Conservation (phyloP, 2,113 vertebrate genomes). For the Ictalurus punctatus region DNA sequence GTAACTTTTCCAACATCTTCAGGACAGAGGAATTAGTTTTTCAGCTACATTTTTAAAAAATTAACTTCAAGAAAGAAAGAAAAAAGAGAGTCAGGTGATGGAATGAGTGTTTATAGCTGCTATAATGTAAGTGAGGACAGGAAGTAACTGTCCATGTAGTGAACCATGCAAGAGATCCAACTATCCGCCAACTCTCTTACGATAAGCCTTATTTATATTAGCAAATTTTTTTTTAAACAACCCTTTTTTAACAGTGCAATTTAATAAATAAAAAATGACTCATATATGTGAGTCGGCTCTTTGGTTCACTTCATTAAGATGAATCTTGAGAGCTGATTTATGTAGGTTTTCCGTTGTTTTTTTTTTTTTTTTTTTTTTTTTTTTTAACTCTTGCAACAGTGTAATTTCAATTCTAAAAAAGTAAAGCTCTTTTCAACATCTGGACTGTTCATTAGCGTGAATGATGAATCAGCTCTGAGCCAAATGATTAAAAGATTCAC, state of each 20-base stretch:
- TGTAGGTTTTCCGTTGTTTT: not conserved
- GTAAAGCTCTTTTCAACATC: not conserved
- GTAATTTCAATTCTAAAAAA: not conserved
- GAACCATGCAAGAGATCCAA: not conserved
- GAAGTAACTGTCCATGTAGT: not conserved
- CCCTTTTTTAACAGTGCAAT: not conserved
- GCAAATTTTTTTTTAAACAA: not conserved
- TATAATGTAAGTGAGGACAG: not conserved
- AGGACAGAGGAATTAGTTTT: no score
- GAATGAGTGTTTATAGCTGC: not conserved
- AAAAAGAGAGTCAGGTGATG: not conserved
- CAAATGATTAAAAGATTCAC: not conserved
- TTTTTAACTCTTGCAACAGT: not conserved
- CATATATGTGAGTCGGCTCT: not conserved
- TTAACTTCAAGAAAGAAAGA: no score
- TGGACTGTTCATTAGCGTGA: not conserved
- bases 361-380: no score
- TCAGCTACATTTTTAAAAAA: not conserved
- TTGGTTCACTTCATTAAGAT: not conserved
- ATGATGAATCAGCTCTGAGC: not conserved
- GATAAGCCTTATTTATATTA: not conserved
- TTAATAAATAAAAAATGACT: not conserved
- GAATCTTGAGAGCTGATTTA: not conserved
- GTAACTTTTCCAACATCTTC: not conserved
- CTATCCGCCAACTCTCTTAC: not conserved